These are phyloP conservation scores for Hofmannophila pseudospretella DNA, from an alignment of 2,888 invertebrate species.

Conservation along the genomic window DNA sequence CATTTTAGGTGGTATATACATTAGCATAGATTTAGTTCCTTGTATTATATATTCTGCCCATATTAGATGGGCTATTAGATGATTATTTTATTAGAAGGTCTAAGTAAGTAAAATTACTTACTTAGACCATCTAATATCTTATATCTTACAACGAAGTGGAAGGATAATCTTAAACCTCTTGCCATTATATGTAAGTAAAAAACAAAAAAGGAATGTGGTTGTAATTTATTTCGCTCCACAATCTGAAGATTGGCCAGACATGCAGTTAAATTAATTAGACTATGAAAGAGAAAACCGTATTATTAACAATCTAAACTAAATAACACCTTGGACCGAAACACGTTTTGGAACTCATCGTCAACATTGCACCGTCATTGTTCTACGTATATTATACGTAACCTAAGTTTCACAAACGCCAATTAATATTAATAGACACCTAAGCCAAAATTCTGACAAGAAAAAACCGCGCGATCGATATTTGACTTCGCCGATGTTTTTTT, in stretches of 20 bases:
- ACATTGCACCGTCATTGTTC: conserved; percentile 57
- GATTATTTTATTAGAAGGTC: too few relatives aligned
- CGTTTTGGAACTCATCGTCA: conserved; percentile 31
- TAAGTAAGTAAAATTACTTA: too few relatives aligned
- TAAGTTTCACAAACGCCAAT: conserved; percentile 53
- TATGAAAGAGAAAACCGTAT: conserved; percentile 2
- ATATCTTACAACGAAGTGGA: too few relatives aligned
- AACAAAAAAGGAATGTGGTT: too few relatives aligned
- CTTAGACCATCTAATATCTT: too few relatives aligned
- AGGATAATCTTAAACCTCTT: too few relatives aligned
- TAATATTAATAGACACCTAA: conserved; percentile 59
- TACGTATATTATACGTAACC: conserved; percentile 31
- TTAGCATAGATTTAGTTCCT: too few relatives aligned
- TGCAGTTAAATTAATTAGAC: conserved; percentile 1
- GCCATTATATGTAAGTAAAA: too few relatives aligned
- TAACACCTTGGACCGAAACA: conserved; percentile 30
- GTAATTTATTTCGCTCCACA: too few relatives aligned
- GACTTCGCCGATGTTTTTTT: conserved; percentile 24
- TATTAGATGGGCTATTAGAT: too few relatives aligned
- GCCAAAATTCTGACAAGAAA: conserved; percentile 34
- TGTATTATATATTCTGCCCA: too few relatives aligned
- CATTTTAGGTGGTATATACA: too few relatives aligned
- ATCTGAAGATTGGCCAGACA: background rate
- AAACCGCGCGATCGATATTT: conserved; percentile 27
- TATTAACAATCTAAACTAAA: conserved; percentile 18